Evolutionary conservation across 2,888 invertebrate species (phyloP), one percentile per base, ranked within the genome.

Genomic region (Pegoplata infirma): DNA sequence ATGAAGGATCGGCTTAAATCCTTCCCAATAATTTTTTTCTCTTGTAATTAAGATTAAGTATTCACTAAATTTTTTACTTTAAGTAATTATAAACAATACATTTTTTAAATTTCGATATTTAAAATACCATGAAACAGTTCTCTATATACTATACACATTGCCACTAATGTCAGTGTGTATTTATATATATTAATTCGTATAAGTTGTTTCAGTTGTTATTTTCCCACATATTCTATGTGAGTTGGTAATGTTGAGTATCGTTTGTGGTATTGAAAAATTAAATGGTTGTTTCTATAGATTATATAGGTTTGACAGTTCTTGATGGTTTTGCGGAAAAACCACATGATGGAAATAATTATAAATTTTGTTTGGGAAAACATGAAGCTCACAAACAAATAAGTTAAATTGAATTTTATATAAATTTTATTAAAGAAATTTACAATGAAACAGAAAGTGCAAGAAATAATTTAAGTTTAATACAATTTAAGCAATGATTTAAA

Each of bases 131-230:
- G 32, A 32, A 32, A 32, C 8, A 12, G 8, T 32, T 32, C 10
- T 32, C 10, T 28, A 6, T 23, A 23, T 23, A 23, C 28, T 28
- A 32, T 10, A 7, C 2, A 32, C 32, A 3, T n/a, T n/a, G 1
- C 32, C 32, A 32, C 32, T 32, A 10, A 19, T 47, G 23, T 56
- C 19, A 47, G 19, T 28, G 28, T 28, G 17, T 19, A 14, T 19
- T 1, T 32, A 44, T 66, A n/a, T 40, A 14, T 23, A 12, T 14
- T 59, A 23, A 16, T 21, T 16, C 58, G 46, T 59, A 67, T 74
- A 72, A 32, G 32, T 67, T 74, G 7, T 74, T 67, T 67, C 67
- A 61, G 44, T 67, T 67, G 74, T 67, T 74, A n/a, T 59, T 74
- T 44, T 53, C 74, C 46, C 63, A 63, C 46, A 61, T 32, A 19